Conservation (phyloP, 1,140 invertebrate genomes). For the Tetragonula clypearis region DNA sequence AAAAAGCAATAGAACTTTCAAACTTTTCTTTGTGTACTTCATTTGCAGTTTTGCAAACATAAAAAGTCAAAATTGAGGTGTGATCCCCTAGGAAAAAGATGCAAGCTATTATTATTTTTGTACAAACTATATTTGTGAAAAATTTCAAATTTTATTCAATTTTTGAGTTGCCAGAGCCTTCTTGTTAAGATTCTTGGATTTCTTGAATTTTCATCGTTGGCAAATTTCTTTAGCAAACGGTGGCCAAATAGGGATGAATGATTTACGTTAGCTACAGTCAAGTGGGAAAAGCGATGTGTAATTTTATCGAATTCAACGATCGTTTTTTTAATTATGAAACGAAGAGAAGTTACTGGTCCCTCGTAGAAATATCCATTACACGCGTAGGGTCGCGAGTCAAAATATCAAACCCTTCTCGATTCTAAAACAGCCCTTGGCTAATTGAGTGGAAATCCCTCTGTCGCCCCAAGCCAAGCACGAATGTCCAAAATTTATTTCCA, state of each 20-base stretch:
- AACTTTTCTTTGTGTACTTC: too few species aligned
- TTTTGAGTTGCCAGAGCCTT: too few species aligned
- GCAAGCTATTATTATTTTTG: too few species aligned
- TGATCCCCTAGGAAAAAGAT: too few species aligned
- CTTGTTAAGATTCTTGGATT: neutral
- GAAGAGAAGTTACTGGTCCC: conserved; percentile 1
- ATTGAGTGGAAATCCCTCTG: conserved; percentile 25
- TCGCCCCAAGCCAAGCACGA: neutral
- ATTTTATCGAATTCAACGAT: neutral
- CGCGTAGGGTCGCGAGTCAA: conserved; percentile 8
- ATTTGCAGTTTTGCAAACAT: too few species aligned
- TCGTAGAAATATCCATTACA: conserved; percentile 49
- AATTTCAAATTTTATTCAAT: too few species aligned
- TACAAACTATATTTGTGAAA: too few species aligned
- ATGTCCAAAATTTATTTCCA: neutral
- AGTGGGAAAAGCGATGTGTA: neutral
- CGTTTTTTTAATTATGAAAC: conserved; percentile 18
- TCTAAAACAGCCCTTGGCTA: conserved; percentile 40
- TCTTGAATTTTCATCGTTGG: neutral
- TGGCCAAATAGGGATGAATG: neutral
- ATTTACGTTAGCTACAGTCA: neutral
- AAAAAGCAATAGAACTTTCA: too few species aligned
- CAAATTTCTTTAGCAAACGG: neutral
- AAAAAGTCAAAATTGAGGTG: too few species aligned
- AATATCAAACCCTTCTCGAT: conserved; percentile 54